phyloP scores from a whole-genome alignment of 2,797 vertebrate species.

The Gambusia yucatana region DNA sequence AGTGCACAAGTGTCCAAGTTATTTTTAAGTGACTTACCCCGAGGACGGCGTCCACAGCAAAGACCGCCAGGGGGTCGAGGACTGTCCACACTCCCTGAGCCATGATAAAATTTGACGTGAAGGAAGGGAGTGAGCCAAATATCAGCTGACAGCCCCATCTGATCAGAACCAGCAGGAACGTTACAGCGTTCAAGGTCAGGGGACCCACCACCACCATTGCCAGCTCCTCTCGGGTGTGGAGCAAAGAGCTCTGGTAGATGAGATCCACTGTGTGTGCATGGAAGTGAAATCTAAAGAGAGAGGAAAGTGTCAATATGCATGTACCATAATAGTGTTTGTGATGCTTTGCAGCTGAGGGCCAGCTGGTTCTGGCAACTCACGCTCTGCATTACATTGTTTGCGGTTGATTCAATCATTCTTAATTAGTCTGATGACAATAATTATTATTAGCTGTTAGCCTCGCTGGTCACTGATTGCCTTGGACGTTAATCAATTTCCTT shows the following conservation, averaged over 20 bases:
- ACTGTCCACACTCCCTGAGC: constrained; percentile 95
- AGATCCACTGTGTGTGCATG: constrained; percentile 88
- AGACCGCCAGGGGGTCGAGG: constrained; percentile 94
- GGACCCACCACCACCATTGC: constrained; percentile 89
- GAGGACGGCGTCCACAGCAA: constrained; percentile 92
- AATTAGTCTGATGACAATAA: constrained; percentile 49
- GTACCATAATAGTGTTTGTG: constrained; percentile 40
- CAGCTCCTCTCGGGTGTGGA: constrained; percentile 89
- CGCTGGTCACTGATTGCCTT: constrained; percentile 5
- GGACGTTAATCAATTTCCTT: constrained; percentile 13
- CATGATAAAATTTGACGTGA: constrained; percentile 98
- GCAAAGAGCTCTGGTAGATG: constrained; percentile 90
- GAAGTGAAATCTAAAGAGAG: constrained; percentile 85
- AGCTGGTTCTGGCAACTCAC: constrained; percentile 37
- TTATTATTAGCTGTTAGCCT: constrained; percentile 24
- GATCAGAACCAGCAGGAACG: constrained; percentile 91
- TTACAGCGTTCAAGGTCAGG: constrained; percentile 87
- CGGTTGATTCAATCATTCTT: constrained; percentile 47
- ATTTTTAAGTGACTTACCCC: constrained; percentile 99
- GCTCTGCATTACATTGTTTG: constrained; percentile 34
- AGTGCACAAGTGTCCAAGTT: constrained; percentile 87
- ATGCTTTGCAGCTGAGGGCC: constrained; percentile 43
- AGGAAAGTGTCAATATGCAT: constrained; percentile 56
- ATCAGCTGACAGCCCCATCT: constrained; percentile 95
- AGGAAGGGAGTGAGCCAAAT: constrained; percentile 92